Conservation (phyloP, 2,888 invertebrate genomes). For the Holacanthella duospinosa region DNA sequence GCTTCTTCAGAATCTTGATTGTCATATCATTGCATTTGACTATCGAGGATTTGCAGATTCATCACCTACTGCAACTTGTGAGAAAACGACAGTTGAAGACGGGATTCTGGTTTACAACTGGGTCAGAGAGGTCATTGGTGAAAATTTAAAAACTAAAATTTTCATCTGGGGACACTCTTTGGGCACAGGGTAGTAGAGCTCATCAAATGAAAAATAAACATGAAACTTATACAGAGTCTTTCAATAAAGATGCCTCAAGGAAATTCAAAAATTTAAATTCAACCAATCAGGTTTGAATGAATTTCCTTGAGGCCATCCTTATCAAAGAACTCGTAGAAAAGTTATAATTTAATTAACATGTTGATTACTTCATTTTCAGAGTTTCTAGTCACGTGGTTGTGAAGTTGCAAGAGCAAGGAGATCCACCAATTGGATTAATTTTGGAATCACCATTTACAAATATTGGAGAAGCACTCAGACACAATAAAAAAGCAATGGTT, state of each 20-base stretch:
- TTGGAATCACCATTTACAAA: slow-evolving; percentile 92
- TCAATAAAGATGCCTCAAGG: too few species aligned
- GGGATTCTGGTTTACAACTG: slow-evolving; percentile 65
- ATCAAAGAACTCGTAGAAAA: too few species aligned
- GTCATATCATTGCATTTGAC: slow-evolving; percentile 67
- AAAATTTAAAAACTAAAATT: slow-evolving; percentile 46
- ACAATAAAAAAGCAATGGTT: slow-evolving; percentile 68
- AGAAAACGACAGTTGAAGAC: slow-evolving; percentile 73
- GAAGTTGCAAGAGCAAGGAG: not conserved
- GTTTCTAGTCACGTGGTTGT: slow-evolving; percentile 10
- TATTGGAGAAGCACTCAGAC: slow-evolving; percentile 68
- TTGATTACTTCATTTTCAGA: not conserved
- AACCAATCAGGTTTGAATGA: too few species aligned
- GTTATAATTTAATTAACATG: not conserved
- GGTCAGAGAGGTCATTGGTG: slow-evolving; percentile 51
- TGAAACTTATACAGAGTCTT: too few species aligned
- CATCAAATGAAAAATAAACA: too few species aligned
- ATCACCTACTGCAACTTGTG: slow-evolving; percentile 54
- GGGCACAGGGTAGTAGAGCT: slow-evolving; percentile 51
- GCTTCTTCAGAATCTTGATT: slow-evolving; percentile 55
- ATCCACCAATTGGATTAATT: slow-evolving; percentile 55
- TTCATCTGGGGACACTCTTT: slow-evolving; percentile 93
- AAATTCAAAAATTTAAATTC: too few species aligned
- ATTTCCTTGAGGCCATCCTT: too few species aligned
- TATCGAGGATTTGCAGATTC: slow-evolving; percentile 70